phyloP scores from a whole-genome alignment of 1,140 invertebrate genomes.

The Drosophila auraria region DNA sequence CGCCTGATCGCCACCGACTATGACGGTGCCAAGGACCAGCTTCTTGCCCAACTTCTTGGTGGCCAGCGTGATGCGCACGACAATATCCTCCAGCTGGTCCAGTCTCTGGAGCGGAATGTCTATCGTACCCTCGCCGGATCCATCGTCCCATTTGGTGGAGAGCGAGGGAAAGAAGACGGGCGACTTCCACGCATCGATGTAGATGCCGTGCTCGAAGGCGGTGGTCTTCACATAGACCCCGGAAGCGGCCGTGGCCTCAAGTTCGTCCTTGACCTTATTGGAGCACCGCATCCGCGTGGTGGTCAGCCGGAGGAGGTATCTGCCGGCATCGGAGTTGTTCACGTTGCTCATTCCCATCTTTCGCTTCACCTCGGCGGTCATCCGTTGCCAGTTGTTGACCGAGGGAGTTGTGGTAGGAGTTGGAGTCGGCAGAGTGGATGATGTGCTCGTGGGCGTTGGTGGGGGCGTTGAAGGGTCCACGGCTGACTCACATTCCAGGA shows the following conservation, averaged over 20 bases:
- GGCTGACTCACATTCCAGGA: slow-evolving; percentile 30
- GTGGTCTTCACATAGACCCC: slow-evolving; percentile 90
- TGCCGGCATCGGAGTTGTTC: slow-evolving; percentile 20
- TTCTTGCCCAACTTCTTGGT: slow-evolving; percentile 87
- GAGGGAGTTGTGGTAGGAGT: slow-evolving; percentile 5
- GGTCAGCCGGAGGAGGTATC: slow-evolving; percentile 65
- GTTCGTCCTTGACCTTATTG: slow-evolving; percentile 83
- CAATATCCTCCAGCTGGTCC: slow-evolving; percentile 68
- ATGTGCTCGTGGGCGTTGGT: slow-evolving; percentile 3
- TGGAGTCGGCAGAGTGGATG: neutral
- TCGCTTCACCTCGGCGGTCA: slow-evolving; percentile 72
- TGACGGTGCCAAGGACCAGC: slow-evolving; percentile 81
- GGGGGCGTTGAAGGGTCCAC: neutral
- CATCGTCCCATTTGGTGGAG: slow-evolving; percentile 87
- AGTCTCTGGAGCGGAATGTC: slow-evolving; percentile 64
- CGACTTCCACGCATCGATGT: slow-evolving; percentile 91
- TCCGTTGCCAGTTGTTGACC: slow-evolving; percentile 71
- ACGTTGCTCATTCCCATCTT: slow-evolving; percentile 80
- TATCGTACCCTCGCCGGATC: slow-evolving; percentile 78
- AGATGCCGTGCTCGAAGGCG: slow-evolving; percentile 89
- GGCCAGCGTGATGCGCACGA: slow-evolving; percentile 69
- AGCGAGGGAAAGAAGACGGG: slow-evolving; percentile 90
- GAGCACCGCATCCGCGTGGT: slow-evolving; percentile 80
- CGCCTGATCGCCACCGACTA: slow-evolving; percentile 50
- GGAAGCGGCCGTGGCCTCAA: slow-evolving; percentile 70